Evolutionary conservation across 1,140 invertebrate genomes (phyloP).

Genomic region (Lysiphlebus fabarum): DNA sequence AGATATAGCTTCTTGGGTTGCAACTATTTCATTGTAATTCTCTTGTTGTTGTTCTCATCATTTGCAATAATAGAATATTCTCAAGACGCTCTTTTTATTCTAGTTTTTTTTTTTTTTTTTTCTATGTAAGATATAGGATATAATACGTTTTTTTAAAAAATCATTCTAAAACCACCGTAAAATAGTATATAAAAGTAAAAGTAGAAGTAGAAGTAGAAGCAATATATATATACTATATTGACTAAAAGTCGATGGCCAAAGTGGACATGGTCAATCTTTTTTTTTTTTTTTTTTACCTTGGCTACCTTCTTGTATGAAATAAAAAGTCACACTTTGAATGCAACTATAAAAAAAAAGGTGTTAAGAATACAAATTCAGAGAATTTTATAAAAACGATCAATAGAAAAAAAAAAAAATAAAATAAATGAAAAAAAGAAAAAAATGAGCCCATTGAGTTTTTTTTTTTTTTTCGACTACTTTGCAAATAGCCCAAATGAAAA

Average conservation of each 20-base stretch:
- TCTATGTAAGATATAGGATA: no score
- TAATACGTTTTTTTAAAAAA: constrained; percentile 7
- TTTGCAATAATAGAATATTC: neutral
- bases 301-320: neutral
- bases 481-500: constrained; percentile 3
- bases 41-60: neutral
- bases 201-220: no score
- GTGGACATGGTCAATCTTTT: no score
- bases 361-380: no score
- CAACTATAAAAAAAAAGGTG: no score
- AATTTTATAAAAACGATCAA: no score
- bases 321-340: no score
- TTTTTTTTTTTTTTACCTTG: neutral
- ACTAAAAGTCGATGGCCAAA: constrained; percentile 3
- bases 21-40: neutral
- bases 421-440: constrained; percentile 8
- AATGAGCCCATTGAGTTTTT: constrained; percentile 13
- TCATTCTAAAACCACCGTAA: constrained; percentile 26
- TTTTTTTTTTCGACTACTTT: constrained; percentile 1
- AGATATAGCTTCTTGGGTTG: constrained; percentile 1
- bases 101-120: no score
- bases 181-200: constrained; percentile 27
- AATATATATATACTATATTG: no score
- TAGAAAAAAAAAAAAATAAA: constrained; percentile 1
- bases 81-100: neutral